Percentiles rank a stretch among this genome's conserved stretches.
Conservation (phyloP, 2,888 invertebrate species). For the Antheraea yamamai region DNA sequence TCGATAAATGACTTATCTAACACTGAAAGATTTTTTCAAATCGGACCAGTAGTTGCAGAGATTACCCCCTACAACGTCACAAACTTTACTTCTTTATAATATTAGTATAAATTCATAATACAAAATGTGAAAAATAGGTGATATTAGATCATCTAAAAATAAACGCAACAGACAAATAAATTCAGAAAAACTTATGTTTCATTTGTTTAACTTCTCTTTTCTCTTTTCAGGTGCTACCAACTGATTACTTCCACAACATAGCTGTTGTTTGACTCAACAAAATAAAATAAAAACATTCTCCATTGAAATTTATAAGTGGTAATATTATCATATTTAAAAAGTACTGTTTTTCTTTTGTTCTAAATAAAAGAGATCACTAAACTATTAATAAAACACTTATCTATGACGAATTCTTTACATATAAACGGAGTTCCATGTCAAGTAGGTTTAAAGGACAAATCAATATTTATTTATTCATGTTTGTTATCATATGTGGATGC, state of each 20-base stretch:
- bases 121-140: no score
- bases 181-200: no score
- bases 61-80: no score
- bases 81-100: no score
- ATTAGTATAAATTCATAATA: no score
- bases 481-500: not conserved
- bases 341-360: not conserved
- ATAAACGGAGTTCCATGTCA: conserved; percentile 18
- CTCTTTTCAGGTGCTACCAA: no score
- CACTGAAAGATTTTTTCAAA: no score
- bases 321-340: no score
- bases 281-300: not conserved
- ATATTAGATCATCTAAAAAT: not conserved
- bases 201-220: no score
- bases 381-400: not conserved
- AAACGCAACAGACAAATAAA: not conserved
- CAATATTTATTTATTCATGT: not conserved
- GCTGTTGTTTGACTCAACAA: not conserved
- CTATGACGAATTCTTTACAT: not conserved
- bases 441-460: conserved; percentile 1
- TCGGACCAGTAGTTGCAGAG: no score
- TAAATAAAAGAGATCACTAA: not conserved
- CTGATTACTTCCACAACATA: no score
- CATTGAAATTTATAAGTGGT: not conserved
- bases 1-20: not conserved